Conservation (phyloP, 2,113 vertebrate genomes). For the Gasterosteus nipponicus region DNA sequence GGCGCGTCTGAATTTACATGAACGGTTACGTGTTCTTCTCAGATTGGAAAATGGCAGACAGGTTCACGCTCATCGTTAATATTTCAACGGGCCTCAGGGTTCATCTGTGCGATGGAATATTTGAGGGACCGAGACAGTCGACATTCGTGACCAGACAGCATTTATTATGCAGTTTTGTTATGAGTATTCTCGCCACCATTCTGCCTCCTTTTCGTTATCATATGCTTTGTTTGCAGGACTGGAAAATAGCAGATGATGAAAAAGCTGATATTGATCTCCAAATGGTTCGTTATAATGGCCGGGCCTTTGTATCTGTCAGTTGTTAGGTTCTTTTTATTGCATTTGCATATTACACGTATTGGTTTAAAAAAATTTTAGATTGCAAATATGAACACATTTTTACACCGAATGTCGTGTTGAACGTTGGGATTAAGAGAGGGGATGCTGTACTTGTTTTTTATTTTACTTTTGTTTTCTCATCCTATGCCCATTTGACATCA, state of each 20-base stretch:
- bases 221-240: constrained; percentile 13
- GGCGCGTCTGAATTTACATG: constrained; percentile 31
- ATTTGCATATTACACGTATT: not conserved
- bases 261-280: constrained; percentile 7
- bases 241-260: not conserved
- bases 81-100: constrained; percentile 52
- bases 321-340: not conserved
- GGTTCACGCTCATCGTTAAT: constrained; percentile 51
- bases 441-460: no score
- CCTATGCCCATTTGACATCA: not conserved
- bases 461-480: not conserved
- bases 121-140: constrained; percentile 30
- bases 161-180: constrained; percentile 41
- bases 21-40: constrained; percentile 51
- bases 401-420: not conserved
- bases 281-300: not conserved
- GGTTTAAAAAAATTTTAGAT: not conserved
- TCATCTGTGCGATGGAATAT: constrained; percentile 56
- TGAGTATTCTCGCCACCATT: constrained; percentile 22
- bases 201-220: not conserved
- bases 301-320: not conserved
- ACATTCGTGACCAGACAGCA: constrained; percentile 23
- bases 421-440: not conserved
- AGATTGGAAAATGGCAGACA: constrained; percentile 35
- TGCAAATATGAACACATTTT: not conserved